These are phyloP conservation scores for Polia nebulosa DNA, from an alignment of 2,888 invertebrate species.

Conservation along the genomic window DNA sequence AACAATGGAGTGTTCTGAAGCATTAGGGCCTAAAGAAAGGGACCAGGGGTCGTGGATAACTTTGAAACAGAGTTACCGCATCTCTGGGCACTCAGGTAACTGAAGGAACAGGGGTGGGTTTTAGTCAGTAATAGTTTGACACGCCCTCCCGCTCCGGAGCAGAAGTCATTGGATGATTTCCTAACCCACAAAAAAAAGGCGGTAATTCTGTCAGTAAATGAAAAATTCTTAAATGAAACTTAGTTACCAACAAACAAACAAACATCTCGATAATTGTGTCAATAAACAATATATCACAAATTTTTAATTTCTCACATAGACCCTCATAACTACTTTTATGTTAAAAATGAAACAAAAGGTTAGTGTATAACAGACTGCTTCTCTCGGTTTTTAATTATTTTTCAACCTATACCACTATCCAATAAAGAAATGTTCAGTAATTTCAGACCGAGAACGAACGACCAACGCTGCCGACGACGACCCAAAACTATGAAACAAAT, in stretches of 20 bases:
- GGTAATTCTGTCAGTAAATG: no score
- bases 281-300: not conserved
- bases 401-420: constrained; percentile 11
- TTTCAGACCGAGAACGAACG: constrained; percentile 41
- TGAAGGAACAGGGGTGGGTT: no score
- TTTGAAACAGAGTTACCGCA: no score
- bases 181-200: no score
- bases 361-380: not conserved
- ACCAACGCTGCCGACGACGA: constrained; percentile 19
- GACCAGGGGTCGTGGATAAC: no score
- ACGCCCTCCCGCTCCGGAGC: no score
- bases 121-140: no score
- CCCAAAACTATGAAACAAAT: not conserved
- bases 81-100: no score
- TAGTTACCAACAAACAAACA: no score
- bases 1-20: not conserved
- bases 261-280: not conserved
- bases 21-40: no score
- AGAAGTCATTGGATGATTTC: no score
- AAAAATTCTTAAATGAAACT: no score
- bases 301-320: not conserved
- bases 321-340: not conserved
- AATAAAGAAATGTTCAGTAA: constrained; percentile 42
- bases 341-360: not conserved
- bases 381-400: not conserved